Evolutionary conservation across 2,888 invertebrate genomes (phyloP).

Genomic region (Diloba caeruleocephala): DNA sequence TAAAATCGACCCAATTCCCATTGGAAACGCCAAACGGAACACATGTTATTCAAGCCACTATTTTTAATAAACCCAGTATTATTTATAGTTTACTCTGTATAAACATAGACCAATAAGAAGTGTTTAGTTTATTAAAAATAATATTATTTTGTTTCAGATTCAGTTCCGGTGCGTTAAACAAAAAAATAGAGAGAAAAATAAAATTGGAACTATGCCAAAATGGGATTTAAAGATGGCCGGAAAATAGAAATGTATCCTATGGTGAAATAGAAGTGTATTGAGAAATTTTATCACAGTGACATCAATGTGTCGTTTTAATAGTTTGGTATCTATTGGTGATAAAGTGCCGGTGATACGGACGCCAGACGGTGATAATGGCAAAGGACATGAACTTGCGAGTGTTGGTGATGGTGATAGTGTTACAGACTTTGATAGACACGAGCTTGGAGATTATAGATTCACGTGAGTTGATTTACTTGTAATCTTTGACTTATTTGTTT

Average conservation of each 20-base stretch:
- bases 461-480: conserved; percentile 68
- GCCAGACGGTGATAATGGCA: conserved; percentile 70
- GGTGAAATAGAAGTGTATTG: conserved; percentile 30
- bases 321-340: conserved; percentile 57
- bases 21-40: conserved; percentile 24
- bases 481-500: neutral
- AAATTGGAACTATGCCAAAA: conserved; percentile 70
- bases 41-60: conserved; percentile 32
- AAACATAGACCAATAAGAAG: conserved; percentile 46
- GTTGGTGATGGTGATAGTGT: conserved; percentile 66
- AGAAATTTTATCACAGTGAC: conserved; percentile 38
- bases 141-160: conserved; percentile 74
- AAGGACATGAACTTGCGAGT: conserved; percentile 68
- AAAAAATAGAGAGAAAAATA: conserved; percentile 52
- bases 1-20: conserved; percentile 53
- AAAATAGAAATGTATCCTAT: conserved; percentile 29
- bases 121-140: conserved; percentile 64
- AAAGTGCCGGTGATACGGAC: conserved; percentile 63
- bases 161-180: conserved; percentile 58
- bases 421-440: conserved; percentile 68
- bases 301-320: conserved; percentile 73
- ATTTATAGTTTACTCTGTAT: conserved; percentile 34
- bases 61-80: conserved; percentile 44
- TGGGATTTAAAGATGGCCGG: conserved; percentile 33
- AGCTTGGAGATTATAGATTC: conserved; percentile 81